Conservation (phyloP, 2,113 vertebrate species). For the Chaenogobius annularis region DNA sequence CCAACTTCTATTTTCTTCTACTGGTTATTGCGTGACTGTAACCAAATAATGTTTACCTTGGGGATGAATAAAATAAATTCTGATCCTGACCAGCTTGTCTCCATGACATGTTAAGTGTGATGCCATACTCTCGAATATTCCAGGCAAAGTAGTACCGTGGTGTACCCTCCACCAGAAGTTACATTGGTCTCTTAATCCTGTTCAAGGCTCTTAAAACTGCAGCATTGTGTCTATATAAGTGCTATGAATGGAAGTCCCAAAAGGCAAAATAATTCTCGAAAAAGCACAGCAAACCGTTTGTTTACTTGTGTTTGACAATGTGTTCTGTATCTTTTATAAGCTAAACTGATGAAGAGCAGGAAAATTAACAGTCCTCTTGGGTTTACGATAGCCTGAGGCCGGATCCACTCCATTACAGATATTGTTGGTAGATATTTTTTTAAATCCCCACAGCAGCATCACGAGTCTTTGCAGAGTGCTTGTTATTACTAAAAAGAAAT, state of each 20-base stretch:
- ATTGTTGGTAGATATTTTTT: background rate
- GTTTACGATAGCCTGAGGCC: background rate
- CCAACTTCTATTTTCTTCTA: too few relatives aligned
- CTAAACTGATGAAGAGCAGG: background rate
- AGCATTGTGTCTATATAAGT: background rate
- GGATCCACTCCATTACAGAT: background rate
- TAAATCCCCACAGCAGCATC: slow-evolving; percentile 1
- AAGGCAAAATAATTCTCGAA: background rate
- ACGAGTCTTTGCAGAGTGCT: background rate
- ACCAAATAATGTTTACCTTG: too few relatives aligned
- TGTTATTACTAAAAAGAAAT: background rate
- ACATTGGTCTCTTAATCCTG: too few relatives aligned
- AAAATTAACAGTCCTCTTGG: background rate
- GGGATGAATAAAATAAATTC: too few relatives aligned
- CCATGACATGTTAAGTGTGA: too few relatives aligned
- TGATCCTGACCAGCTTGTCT: too few relatives aligned
- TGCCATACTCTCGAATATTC: too few relatives aligned
- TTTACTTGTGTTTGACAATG: background rate
- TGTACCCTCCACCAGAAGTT: too few relatives aligned
- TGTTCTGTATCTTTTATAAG: background rate
- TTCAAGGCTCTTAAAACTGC: too few relatives aligned
- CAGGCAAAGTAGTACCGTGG: too few relatives aligned
- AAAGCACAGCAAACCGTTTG: background rate
- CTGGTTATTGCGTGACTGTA: too few relatives aligned
- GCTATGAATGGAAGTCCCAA: background rate